Evolutionary conservation across 2,113 vertebrate genomes (phyloP), one percentile per base, ranked within the genome.

Genomic region (Orycteropus afer): DNA sequence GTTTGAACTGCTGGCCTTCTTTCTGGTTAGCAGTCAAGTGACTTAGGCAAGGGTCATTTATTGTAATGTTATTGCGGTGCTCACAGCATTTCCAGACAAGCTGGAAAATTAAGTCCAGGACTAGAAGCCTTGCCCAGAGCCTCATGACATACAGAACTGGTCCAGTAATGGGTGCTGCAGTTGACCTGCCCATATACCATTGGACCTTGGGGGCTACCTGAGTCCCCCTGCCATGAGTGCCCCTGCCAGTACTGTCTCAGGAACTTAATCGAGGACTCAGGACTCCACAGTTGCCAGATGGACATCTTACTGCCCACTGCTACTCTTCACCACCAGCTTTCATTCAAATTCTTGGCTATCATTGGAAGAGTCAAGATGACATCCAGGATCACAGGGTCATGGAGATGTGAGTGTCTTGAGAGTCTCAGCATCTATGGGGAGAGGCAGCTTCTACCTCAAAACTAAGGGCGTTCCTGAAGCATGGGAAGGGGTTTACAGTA

Each of bases 111-210:
- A 67, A 61, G 55, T 37, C 20, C 65, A 40, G 61, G 3, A 49
- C 18, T 7, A 17, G 78, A 29, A 37, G 77, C 59, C 23, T 2
- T 0, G 0, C 15, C n/a, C 15, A 1, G 0, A 3, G 32, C 57
- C 61, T 37, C 49, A 4, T 27, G 49, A 61, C 61, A 22, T 0
- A 29, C 34, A 59, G 22, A 81, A 59, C 0, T n/a, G 53, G 49
- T 17, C 57, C 34, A 22, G 74, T 25, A 2, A 7, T 0, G 40
- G 57, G 51, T 32, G 14, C 53, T 32, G 34, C 14, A 1, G 0
- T 1, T 0, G 17, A 14, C 17, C n/a, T 12, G 17, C 17, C 34
- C 1, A n/a, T 0, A 25, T 51, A 5, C 3, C 6, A 0, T 0
- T 25, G 34, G 47, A 53, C n/a, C 25, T 47, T 8, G 51, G n/a